Evolutionary conservation across 2,888 invertebrate species (phyloP).

Genomic region (Lordiphosa fenestrarum): DNA sequence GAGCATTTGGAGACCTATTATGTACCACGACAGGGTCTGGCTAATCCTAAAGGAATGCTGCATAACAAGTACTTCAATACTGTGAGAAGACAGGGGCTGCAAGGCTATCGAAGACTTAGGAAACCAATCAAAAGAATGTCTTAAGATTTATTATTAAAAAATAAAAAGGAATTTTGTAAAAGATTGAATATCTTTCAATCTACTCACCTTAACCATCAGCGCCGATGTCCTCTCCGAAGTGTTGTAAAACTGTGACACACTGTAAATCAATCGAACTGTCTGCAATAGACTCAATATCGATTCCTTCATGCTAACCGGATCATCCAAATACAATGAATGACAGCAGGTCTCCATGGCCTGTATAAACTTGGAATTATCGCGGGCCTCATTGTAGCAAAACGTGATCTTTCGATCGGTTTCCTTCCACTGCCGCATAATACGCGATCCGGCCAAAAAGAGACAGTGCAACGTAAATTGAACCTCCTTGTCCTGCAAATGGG

Average conservation of each 20-base stretch:
- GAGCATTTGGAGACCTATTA: constrained; percentile 51
- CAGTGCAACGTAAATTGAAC: constrained; percentile 89
- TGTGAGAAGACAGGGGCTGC: constrained; percentile 22
- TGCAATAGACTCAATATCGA: constrained; percentile 93
- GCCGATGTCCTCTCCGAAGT: constrained; percentile 98
- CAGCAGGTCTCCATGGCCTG: constrained; percentile 97
- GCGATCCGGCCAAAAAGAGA: constrained; percentile 88
- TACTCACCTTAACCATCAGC: constrained; percentile 93
- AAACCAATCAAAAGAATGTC: too few species aligned
- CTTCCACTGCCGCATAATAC: constrained; percentile 90
- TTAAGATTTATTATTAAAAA: too few species aligned
- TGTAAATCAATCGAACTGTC: constrained; percentile 95
- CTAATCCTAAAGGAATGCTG: constrained; percentile 48
- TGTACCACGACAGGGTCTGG: constrained; percentile 35
- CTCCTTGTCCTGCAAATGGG: constrained; percentile 88
- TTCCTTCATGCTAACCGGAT: constrained; percentile 95
- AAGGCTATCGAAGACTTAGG: neutral
- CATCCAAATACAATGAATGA: constrained; percentile 94
- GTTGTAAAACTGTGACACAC: constrained; percentile 97
- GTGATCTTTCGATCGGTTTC: constrained; percentile 94
- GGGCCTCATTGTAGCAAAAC: constrained; percentile 96
- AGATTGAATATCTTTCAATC: neutral
- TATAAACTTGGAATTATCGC: constrained; percentile 97
- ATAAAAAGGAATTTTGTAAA: too few species aligned
- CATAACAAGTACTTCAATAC: constrained; percentile 53